These are phyloP conservation scores for Thumatha senex DNA, from an alignment of 2,888 invertebrate genomes.

Conservation along the genomic window DNA sequence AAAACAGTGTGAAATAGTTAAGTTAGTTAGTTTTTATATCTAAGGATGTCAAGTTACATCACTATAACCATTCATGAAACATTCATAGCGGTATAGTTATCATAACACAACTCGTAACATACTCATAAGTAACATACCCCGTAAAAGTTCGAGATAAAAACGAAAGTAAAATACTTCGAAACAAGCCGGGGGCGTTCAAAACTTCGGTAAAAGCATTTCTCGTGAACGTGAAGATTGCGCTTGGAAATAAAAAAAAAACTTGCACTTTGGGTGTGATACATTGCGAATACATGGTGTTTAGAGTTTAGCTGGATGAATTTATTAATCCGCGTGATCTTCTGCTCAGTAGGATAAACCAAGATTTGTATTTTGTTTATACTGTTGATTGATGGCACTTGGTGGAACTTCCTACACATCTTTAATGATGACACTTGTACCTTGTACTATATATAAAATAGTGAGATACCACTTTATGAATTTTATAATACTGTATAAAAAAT, in stretches of 20 bases:
- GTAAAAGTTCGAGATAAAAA: slow-evolving; percentile 28
- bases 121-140: slow-evolving; percentile 30
- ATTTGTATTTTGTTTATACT: not conserved
- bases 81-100: too few relatives aligned
- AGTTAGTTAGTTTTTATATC: too few relatives aligned
- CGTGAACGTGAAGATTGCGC: slow-evolving; percentile 21
- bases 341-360: not conserved
- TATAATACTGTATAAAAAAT: too few relatives aligned
- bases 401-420: too few relatives aligned
- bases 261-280: not conserved
- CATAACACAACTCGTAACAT: not conserved
- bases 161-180: slow-evolving; percentile 11
- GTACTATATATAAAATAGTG: too few relatives aligned
- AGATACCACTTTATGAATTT: too few relatives aligned
- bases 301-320: not conserved
- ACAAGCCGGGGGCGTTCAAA: slow-evolving; percentile 23
- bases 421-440: too few relatives aligned
- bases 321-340: not conserved
- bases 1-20: too few relatives aligned
- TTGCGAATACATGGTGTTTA: not conserved
- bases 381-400: too few relatives aligned
- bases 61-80: too few relatives aligned
- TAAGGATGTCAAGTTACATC: too few relatives aligned
- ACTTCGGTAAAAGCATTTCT: slow-evolving; percentile 35
- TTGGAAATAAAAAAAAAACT: slow-evolving; percentile 10